These are phyloP conservation scores for Petrocephalus schoutedeni DNA, from an alignment of 2,797 vertebrate genomes.

Conservation along the genomic window DNA sequence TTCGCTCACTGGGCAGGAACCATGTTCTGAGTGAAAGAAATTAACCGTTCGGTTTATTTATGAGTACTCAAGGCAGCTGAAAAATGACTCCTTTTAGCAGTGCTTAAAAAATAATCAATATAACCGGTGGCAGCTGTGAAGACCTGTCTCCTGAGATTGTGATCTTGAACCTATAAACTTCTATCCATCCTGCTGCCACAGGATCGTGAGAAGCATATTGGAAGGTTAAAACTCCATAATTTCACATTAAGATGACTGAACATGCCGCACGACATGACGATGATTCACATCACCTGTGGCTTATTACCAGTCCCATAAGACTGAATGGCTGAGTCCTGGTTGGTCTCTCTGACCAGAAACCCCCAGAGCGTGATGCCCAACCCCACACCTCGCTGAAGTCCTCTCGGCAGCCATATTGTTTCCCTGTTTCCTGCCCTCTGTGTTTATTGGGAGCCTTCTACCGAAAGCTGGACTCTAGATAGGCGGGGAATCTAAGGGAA, in stretches of 20 bases:
- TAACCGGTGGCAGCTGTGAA: not conserved
- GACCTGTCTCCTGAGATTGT: constrained; percentile 9
- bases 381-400: not conserved
- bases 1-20: not conserved
- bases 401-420: not conserved
- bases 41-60: not conserved
- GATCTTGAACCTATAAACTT: constrained; percentile 34
- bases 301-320: not conserved
- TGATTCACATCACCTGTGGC: not conserved
- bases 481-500: not conserved
- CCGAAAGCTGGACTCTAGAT: not conserved
- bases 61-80: not conserved
- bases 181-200: not conserved
- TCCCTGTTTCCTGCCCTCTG: not conserved
- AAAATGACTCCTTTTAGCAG: not conserved
- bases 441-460: not conserved
- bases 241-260: not conserved
- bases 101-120: constrained; percentile 3
- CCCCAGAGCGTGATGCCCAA: not conserved
- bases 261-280: not conserved
- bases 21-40: not conserved
- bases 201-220: not conserved
- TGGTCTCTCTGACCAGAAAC: not conserved
- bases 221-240: not conserved
- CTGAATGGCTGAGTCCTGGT: not conserved